These are phyloP conservation scores for Ptychochromis oligacanthus DNA, from an alignment of 2,113 vertebrate species.

Conservation along the genomic window DNA sequence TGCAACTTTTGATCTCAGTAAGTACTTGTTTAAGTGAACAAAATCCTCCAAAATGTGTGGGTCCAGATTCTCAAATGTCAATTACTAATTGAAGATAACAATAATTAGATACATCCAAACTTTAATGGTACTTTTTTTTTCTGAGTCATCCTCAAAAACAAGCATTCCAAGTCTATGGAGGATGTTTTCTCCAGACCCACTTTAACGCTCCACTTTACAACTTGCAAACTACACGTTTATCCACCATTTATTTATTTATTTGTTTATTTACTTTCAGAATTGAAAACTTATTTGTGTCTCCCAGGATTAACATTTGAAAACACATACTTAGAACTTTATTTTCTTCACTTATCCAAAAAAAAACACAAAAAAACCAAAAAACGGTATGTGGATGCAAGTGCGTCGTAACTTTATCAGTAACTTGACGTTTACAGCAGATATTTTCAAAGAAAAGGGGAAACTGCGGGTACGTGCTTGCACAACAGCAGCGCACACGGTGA, in stretches of 20 bases:
- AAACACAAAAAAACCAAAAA: no score
- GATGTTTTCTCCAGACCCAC: neutral
- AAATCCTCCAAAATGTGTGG: neutral
- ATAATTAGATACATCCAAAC: neutral
- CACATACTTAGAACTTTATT: neutral
- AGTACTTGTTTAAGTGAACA: neutral
- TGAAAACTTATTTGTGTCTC: neutral
- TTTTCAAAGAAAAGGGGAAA: constrained; percentile 4
- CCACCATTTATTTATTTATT: no score
- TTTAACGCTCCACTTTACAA: neutral
- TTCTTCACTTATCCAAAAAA: neutral
- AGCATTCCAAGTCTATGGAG: neutral
- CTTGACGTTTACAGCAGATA: neutral
- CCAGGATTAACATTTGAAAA: neutral
- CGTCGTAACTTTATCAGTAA: neutral
- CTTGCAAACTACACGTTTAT: neutral
- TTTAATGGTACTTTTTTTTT: neutral
- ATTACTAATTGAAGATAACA: neutral
- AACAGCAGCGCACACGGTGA: neutral
- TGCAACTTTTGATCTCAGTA: no score
- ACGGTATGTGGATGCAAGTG: neutral
- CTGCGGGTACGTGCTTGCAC: neutral
- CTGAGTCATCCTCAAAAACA: neutral
- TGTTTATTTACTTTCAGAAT: neutral
- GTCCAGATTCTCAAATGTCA: neutral